Evolutionary conservation across 2,797 vertebrate genomes (phyloP).

Genomic region (Anas capensis): DNA sequence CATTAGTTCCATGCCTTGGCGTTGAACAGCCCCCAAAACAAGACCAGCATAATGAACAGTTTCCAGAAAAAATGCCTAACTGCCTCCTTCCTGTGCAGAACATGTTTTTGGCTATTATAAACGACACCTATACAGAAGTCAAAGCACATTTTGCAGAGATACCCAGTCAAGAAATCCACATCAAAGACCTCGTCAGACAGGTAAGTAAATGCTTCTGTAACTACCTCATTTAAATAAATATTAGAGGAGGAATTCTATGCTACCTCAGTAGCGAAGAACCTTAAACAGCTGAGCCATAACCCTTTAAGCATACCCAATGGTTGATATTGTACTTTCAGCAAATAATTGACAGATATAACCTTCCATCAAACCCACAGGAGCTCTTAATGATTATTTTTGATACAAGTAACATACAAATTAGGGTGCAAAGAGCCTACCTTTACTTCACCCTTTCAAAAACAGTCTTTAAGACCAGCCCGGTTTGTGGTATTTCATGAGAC

Average conservation of each 20-base stretch:
- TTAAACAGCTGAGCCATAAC: neutral
- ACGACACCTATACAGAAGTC: constrained; percentile 92
- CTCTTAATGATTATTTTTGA: neutral
- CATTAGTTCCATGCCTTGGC: accelerated
- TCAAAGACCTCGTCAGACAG: constrained; percentile 88
- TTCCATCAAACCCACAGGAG: neutral
- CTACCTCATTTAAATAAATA: neutral
- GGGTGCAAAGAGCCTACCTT: neutral
- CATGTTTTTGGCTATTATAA: constrained; percentile 95
- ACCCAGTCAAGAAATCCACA: constrained; percentile 87
- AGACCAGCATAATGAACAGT: neutral
- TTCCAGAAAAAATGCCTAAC: constrained; percentile 1
- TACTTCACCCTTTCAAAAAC: neutral
- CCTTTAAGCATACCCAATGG: neutral
- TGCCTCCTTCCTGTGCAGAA: constrained; percentile 81
- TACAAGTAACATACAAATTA: neutral
- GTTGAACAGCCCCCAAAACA: neutral
- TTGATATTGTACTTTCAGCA: neutral
- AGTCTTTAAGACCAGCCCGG: neutral
- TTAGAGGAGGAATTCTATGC: neutral
- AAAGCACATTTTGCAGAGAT: constrained; percentile 90
- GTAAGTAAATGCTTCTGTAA: constrained; percentile 72
- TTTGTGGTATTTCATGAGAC: neutral
- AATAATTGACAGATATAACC: neutral
- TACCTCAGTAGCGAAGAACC: neutral